A percentile compares a stretch with the other conserved stretches of the same genome.
phyloP scores from a whole-genome alignment of 2,113 vertebrate genomes.

The Heterocephalus glaber region DNA sequence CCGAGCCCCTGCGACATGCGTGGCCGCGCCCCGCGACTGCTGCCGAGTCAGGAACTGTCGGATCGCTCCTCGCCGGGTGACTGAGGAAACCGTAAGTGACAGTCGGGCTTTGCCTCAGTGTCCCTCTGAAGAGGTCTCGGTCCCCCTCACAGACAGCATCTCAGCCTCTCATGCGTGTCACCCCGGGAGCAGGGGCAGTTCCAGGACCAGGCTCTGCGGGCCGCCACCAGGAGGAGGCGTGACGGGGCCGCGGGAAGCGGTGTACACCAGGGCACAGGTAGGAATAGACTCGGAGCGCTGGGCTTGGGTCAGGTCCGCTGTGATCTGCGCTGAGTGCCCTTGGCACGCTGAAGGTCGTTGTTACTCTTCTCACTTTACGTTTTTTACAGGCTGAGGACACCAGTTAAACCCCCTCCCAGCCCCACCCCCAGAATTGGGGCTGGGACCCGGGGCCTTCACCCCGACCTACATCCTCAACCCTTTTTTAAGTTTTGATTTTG shows the following conservation, averaged over 20 bases:
- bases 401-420: neutral
- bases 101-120: neutral
- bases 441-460: neutral
- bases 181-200: neutral
- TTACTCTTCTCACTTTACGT: constrained; percentile 8
- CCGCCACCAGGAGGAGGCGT: neutral
- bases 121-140: neutral
- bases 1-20: neutral
- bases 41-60: neutral
- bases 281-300: neutral
- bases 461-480: neutral
- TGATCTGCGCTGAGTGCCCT: neutral
- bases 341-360: neutral
- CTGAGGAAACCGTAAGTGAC: neutral
- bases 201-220: neutral
- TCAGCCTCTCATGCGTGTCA: neutral
- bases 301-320: neutral
- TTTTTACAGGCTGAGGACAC: constrained; percentile 1
- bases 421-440: neutral
- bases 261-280: neutral
- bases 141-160: neutral
- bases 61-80: neutral
- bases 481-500: neutral
- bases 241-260: neutral
- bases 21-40: neutral